Evolutionary conservation across 1,140 invertebrate genomes (phyloP), one percentile per base, ranked within the genome.

Genomic region (Thaumetopoea pityocampa): DNA sequence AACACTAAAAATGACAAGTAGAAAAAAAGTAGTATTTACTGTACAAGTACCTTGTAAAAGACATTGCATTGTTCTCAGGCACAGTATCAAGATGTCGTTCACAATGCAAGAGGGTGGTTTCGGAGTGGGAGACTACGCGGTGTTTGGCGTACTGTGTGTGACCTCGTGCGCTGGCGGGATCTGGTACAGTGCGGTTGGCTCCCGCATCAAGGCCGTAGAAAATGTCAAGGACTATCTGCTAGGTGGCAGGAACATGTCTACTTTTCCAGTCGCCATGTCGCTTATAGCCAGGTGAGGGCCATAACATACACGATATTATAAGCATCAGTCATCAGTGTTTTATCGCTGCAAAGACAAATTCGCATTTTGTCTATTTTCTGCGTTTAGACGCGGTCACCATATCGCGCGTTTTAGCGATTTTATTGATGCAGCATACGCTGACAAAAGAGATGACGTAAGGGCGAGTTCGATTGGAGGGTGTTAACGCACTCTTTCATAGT

Each of bases 191-290:
- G 92, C 82, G 30, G 43, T 83, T 11, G 72, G 78, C 6, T 79
- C 76, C 6, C 53, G 67, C 29, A 67, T 46, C 8, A 85, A 83
- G 60, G 72, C 71, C 1, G 63, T 80, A 23, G 85, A 87, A 32
- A 88, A 88, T 53, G 87, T 90, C 45, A 86, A 88, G 43, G 92
- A 93, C 59, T 94, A 94, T 73, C 81, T 94, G 40, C 87, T 93
- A 19, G 93, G 92, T 12, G 90, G 90, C 38, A 88, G 87, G 49
- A 87, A 90, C 36, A 88, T 94, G 84, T 88, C 89, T 35, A 88
- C 92, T 5, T 92, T 94, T 61, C 93, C 93, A 0, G 92, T 95
- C 11, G 89, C 93, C n/a, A 91, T 94, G 85, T 94, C 93, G 1
- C 82, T 95, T 14, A 88, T 95, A 55, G 92, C 92, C 22, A 94